phyloP scores from a whole-genome alignment of 2,888 invertebrate genomes.

The Tetranychus truncatus region DNA sequence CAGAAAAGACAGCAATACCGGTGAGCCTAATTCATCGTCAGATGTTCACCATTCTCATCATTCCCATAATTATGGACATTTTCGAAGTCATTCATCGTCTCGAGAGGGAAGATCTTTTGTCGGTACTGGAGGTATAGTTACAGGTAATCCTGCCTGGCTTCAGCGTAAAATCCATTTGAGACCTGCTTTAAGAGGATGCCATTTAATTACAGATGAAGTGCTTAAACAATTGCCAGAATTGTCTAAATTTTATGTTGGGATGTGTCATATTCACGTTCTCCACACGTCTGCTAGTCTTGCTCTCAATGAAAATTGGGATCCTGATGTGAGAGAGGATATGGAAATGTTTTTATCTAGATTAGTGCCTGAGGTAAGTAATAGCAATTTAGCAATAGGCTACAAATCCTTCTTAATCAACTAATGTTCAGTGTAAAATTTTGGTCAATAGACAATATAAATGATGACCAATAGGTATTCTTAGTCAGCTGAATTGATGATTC shows the following conservation, averaged over 20 bases:
- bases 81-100: slow-evolving; percentile 6
- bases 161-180: slow-evolving; percentile 88
- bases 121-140: slow-evolving; percentile 4
- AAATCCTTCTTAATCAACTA: neutral
- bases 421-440: neutral
- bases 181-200: slow-evolving; percentile 88
- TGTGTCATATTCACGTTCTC: slow-evolving; percentile 90
- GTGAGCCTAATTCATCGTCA: neutral
- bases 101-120: slow-evolving; percentile 6
- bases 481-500: too few relatives aligned
- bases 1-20: neutral
- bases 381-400: neutral
- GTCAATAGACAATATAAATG: too few relatives aligned
- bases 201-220: slow-evolving; percentile 90
- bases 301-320: slow-evolving; percentile 91
- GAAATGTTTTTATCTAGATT: slow-evolving; percentile 99
- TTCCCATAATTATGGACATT: neutral
- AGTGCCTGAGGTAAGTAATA: slow-evolving; percentile 63
- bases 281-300: slow-evolving; percentile 95
- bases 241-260: slow-evolving; percentile 78
- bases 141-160: slow-evolving; percentile 60
- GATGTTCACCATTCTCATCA: slow-evolving; percentile 15
- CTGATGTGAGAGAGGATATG: slow-evolving; percentile 87
- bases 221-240: slow-evolving; percentile 77
- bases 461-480: too few relatives aligned